A percentile compares a stretch with the other conserved stretches of the same genome.
Evolutionary conservation across 2,113 vertebrate genomes (phyloP).

Genomic region (Peromyscus maniculatus): DNA sequence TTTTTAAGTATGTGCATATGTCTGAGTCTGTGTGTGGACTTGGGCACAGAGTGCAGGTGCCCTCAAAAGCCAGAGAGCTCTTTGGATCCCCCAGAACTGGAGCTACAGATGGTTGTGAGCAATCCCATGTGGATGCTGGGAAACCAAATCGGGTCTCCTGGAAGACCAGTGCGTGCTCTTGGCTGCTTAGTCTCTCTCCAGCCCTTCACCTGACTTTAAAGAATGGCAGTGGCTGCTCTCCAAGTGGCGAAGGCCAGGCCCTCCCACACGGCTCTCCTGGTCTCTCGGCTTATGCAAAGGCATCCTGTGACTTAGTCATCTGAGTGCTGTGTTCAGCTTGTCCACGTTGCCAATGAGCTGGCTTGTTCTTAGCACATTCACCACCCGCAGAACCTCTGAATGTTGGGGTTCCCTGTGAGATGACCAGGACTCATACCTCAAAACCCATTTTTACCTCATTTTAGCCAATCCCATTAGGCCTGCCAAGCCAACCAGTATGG

Average conservation of each 20-base stretch:
- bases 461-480: background rate
- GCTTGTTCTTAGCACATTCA: background rate
- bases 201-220: background rate
- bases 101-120: background rate
- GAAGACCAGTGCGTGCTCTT: background rate
- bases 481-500: background rate
- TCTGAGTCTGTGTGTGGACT: background rate
- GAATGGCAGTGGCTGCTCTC: background rate
- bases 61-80: background rate
- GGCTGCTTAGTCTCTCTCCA: background rate
- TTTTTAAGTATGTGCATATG: background rate
- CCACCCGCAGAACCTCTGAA: background rate
- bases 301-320: background rate
- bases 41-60: background rate
- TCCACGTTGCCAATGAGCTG: background rate
- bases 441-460: background rate
- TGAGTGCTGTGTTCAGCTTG: background rate
- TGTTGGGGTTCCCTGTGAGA: background rate
- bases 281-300: background rate
- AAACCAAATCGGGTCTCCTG: background rate
- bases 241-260: too few relatives aligned
- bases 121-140: background rate
- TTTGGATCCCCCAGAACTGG: background rate
- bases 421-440: background rate
- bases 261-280: background rate